These are phyloP conservation scores for Malurus cyaneus DNA, from an alignment of 2,113 vertebrate species.

Conservation along the genomic window DNA sequence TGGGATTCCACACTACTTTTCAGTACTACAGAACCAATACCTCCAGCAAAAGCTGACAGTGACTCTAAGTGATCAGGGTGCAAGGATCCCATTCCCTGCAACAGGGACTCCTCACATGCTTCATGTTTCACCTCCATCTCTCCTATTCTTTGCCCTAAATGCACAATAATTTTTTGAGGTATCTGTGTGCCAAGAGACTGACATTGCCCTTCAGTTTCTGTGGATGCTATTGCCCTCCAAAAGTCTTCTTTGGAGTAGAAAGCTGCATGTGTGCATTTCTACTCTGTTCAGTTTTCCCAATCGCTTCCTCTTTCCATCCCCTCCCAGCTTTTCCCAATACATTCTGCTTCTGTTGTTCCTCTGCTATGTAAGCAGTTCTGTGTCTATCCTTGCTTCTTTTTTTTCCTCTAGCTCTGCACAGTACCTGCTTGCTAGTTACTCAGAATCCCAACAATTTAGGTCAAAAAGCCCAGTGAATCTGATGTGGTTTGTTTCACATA, in stretches of 20 bases:
- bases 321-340: background rate
- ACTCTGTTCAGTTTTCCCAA: background rate
- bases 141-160: background rate
- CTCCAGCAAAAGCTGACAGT: background rate
- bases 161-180: background rate
- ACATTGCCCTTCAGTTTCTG: background rate
- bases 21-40: background rate
- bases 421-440: slow-evolving; percentile 27
- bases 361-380: background rate
- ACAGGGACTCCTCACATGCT: background rate
- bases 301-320: background rate
- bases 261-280: background rate
- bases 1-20: background rate
- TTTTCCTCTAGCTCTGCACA: background rate
- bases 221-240: background rate
- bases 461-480: slow-evolving; percentile 55
- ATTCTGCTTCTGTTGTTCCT: background rate
- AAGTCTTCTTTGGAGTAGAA: background rate
- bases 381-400: background rate
- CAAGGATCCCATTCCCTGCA: background rate
- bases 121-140: background rate
- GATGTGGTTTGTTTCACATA: slow-evolving; percentile 56
- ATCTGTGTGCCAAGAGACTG: background rate
- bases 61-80: background rate
- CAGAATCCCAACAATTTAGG: slow-evolving; percentile 50